Conservation (phyloP, 2,113 vertebrate species). For the Lepus timidus region DNA sequence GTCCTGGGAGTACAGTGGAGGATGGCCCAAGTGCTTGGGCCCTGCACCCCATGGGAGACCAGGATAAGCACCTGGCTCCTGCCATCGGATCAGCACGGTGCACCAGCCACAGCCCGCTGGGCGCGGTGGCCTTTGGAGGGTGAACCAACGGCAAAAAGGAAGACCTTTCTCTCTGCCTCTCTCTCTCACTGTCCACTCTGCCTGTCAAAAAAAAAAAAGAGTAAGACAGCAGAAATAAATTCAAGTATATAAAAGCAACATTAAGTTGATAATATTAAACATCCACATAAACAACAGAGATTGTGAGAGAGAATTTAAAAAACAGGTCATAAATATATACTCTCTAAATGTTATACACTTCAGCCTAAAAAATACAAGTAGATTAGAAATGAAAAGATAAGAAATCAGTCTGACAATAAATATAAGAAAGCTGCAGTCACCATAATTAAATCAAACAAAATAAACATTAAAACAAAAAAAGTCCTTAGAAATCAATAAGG, state of each 20-base stretch:
- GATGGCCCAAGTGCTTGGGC: no score
- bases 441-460: neutral
- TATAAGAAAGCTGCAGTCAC: neutral
- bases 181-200: no score
- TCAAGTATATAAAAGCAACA: slow-evolving; percentile 15
- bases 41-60: no score
- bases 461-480: neutral
- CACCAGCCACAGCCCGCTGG: no score
- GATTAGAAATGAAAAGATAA: neutral
- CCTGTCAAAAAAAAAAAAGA: no score
- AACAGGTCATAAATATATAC: neutral
- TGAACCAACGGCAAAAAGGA: no score
- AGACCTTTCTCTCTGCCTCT: no score
- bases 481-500: neutral
- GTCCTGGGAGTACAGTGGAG: no score
- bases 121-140: no score
- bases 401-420: neutral
- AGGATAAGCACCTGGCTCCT: no score
- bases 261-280: neutral
- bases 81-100: no score
- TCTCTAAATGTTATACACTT: neutral
- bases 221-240: neutral
- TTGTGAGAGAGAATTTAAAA: neutral
- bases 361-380: neutral
- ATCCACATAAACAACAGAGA: neutral